These are phyloP conservation scores for Xerus inauris DNA, from an alignment of 2,113 vertebrate genomes.

Conservation along the genomic window DNA sequence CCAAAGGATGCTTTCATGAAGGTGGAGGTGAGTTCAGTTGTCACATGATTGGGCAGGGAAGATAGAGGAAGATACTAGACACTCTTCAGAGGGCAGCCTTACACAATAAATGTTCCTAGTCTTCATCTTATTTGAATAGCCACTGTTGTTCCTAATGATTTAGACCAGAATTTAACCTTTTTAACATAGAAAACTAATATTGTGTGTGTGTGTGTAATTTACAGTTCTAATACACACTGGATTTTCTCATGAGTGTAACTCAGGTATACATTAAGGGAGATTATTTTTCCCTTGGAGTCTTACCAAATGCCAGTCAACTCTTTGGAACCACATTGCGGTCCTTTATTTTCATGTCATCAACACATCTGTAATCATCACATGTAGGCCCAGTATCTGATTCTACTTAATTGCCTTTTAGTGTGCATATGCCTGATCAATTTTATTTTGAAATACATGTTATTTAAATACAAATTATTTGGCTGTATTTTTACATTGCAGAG, in stretches of 20 bases:
- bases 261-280: background rate
- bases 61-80: background rate
- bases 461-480: background rate
- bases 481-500: background rate
- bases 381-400: background rate
- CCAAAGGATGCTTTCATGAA: background rate
- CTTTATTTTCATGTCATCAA: background rate
- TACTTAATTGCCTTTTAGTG: background rate
- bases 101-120: background rate
- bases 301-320: background rate
- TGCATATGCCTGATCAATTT: background rate
- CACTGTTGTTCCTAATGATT: background rate
- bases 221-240: background rate
- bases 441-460: conserved; percentile 26
- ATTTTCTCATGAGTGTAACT: conserved; percentile 18
- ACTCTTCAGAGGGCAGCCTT: background rate
- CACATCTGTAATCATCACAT: background rate
- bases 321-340: background rate
- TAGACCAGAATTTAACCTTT: background rate
- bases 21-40: background rate
- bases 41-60: background rate
- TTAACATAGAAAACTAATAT: background rate
- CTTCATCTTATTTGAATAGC: background rate
- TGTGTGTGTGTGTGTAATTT: background rate
- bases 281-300: background rate